Base-by-base conservation (phyloP, 2,888 invertebrate genomes). In the Lasius platythorax region DNA sequence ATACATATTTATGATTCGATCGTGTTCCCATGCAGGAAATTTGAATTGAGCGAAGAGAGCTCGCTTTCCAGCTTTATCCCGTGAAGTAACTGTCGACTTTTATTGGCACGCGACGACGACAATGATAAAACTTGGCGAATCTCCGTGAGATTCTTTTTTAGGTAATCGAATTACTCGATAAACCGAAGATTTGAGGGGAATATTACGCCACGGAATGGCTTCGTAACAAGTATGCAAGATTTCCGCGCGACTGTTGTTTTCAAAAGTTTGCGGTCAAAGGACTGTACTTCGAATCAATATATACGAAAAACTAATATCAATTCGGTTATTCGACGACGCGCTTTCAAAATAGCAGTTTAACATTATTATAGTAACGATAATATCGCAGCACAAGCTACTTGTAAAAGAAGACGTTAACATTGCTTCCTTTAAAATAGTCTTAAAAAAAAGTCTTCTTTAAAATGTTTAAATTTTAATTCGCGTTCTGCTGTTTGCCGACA, bases 1-100 rank as follows among this genome's bases (percentile, higher is more conserved):
- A 95, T 95, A 94, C 95, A 94, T 94, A 95, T 95, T 95, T 95
- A 95, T 95, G 94, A 95, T 94, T 89, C 84, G 91, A 92, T 93
- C 92, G 87, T 37, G 50, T 87, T 88, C 89, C 76, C 86, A 87
- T 83, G 86, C 86, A 75, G 90, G 87, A 91, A 91, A 93, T 93
- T 92, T 89, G 92, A 93, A 92, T 89, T 75, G 70, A 73, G 66
- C 6, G 74, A 40, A 61, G 61, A 63, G 82, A 83, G 63, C 50
- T 76, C 82, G 70, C 53, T 83, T 78, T 68, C 73, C 82, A 50
- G 67, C 53, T 79, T 76, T 61, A 63, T 56, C 40, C 58, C 61
- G 81, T 40, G 63, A 61, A 75, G 67, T 85, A 73, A 81, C 78
- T 75, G 78, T 33, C 70, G 76, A 79, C 79, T 81, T 90, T 89